phyloP scores from a whole-genome alignment of 64 coral and sea anemone species.

The Montipora foliosa region DNA sequence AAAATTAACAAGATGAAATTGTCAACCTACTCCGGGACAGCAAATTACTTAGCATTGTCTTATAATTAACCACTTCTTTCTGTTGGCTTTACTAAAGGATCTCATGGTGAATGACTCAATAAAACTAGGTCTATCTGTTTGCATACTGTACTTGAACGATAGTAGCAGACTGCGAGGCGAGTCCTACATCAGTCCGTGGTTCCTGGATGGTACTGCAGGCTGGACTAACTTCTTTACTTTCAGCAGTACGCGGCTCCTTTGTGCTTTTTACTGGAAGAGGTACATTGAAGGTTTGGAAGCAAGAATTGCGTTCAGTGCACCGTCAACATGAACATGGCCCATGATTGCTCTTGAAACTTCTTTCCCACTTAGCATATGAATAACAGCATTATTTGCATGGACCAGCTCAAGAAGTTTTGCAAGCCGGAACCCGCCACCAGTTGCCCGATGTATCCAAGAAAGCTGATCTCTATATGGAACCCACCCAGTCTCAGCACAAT shows the following conservation, averaged over 20 bases:
- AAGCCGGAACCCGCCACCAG: conserved; percentile 60
- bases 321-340: conserved; percentile 30
- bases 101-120: too few species aligned
- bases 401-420: background rate
- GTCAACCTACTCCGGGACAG: too few species aligned
- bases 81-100: too few species aligned
- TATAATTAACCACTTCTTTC: too few species aligned
- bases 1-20: too few species aligned
- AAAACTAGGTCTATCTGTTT: too few species aligned
- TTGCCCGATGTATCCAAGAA: conserved; percentile 60
- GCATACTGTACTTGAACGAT: too few species aligned
- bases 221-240: background rate
- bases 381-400: background rate
- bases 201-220: background rate
- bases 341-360: conserved; percentile 34
- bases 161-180: too few species aligned
- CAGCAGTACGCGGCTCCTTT: background rate
- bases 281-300: too few species aligned
- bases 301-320: too few species aligned
- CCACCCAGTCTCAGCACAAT: background rate
- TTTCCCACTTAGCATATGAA: conserved; percentile 51
- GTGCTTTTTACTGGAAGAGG: background rate
- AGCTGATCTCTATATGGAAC: background rate
- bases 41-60: too few species aligned
- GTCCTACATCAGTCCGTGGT: too few species aligned